Base-by-base conservation (phyloP, 2,888 invertebrate species). In the Sipha maydis region DNA sequence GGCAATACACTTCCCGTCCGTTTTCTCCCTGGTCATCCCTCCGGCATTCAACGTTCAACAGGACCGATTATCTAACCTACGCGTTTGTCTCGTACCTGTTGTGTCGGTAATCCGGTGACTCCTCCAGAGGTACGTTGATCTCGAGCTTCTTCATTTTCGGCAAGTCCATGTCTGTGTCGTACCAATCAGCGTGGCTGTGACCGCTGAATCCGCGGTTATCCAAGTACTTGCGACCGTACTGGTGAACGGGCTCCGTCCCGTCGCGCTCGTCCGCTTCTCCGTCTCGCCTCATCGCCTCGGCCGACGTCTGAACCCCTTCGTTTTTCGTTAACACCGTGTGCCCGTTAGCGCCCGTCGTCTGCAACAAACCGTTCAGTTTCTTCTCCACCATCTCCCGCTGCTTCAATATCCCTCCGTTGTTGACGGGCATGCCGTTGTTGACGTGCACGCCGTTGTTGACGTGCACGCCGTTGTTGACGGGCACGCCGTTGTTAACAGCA, bases 121-220 rank as follows among this genome's bases (percentile, higher is more conserved):
- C 75, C 5, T 86, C 85, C 19, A 34, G 1, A 1, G 61, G 61
- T 73, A 88, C 88, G 56, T 88, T 82, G 31, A 88, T 82, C 31
- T 88, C 88, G 41, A 88, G 88, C 34, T 82, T 88, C 19, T 88
- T 88, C 88, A 88, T 88, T 67, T 76, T 88, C 7, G 88, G 41
- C 34, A 88, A 19, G 41, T 88, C 88, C 88, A 88, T 88, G 28
- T 82, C 88, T 25, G 88, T 88, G 61, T 88, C 88, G 41, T 75
- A 78, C 79, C 80, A 78, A 14, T 89, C 83, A 9, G 83, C 25
- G 77, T 79, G 73, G 17, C 73, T 77, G 3, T 80, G 77, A 8
- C 77, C 48, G 17, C 78, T 38, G 48, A 89, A 89, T 14, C 89
- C 89, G 41, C 90, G 67, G 25, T 89, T 48, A 17, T 86, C 86